Evolutionary conservation across 53 echinoderm and acorn worm genomes (phyloP).

Genomic region (Antedon mediterranea): DNA sequence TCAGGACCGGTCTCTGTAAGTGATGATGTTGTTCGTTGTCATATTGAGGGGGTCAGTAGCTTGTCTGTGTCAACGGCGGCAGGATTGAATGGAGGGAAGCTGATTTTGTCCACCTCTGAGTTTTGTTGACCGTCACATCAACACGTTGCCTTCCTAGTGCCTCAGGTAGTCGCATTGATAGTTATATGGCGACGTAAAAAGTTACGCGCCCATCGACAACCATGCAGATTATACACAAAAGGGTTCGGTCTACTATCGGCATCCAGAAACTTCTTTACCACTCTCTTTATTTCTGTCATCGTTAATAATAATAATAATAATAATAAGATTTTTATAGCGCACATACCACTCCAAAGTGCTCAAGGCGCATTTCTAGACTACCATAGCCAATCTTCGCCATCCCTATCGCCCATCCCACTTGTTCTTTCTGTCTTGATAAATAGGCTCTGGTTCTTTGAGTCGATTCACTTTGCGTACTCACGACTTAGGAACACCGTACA

Average conservation of each 20-base stretch:
- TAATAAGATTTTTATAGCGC: too few relatives aligned
- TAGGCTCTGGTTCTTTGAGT: conserved; percentile 26
- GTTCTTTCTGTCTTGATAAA: conserved; percentile 2
- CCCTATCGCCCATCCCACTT: conserved; percentile 11
- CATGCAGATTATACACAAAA: conserved; percentile 16
- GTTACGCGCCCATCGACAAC: conserved; percentile 8
- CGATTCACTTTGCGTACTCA: conserved; percentile 6
- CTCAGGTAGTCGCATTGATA: conserved; percentile 13
- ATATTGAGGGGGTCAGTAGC: neutral
- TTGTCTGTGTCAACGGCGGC: too few relatives aligned
- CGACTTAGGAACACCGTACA: neutral
- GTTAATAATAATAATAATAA: too few relatives aligned
- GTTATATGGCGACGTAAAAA: conserved; percentile 13
- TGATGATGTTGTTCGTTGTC: neutral
- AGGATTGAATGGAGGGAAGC: neutral
- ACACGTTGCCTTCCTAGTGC: conserved; percentile 29
- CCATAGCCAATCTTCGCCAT: conserved; percentile 27
- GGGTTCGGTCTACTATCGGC: conserved; percentile 17
- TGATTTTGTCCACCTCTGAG: conserved; percentile 13
- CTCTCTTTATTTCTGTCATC: conserved; percentile 5
- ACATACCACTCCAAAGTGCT: too few relatives aligned
- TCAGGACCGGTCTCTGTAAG: neutral
- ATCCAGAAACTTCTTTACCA: neutral
- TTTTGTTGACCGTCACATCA: conserved; percentile 12
- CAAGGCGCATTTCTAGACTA: too few relatives aligned